phyloP scores from a whole-genome alignment of 2,113 vertebrate genomes.

The Lophotis ruficrista region DNA sequence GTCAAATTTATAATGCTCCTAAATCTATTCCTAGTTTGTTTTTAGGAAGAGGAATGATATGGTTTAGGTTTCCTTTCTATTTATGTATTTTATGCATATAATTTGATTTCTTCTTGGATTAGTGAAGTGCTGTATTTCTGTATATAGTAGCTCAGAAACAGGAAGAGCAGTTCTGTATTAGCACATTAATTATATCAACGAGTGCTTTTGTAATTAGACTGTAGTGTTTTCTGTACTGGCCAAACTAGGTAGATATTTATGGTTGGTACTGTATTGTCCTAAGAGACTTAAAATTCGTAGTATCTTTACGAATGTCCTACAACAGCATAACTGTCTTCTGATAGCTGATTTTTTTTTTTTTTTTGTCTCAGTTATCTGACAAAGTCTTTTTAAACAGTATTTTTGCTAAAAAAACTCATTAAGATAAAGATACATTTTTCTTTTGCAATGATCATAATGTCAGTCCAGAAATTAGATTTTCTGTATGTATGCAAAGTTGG shows the following conservation, averaged over 20 bases:
- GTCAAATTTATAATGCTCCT: neutral
- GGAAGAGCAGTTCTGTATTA: neutral
- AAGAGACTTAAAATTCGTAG: neutral
- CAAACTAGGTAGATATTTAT: neutral
- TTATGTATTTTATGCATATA: neutral
- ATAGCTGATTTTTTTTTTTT: neutral
- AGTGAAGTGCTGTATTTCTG: neutral
- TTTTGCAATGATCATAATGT: neutral
- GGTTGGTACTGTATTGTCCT: neutral
- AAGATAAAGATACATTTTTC: neutral
- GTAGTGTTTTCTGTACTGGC: neutral
- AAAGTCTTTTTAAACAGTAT: neutral
- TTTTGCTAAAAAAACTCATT: neutral
- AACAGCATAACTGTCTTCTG: neutral
- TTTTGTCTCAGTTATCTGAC: neutral
- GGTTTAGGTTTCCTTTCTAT: neutral
- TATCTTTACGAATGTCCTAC: neutral
- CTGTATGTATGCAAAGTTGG: neutral
- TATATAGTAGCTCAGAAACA: neutral
- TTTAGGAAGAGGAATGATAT: neutral
- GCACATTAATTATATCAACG: neutral
- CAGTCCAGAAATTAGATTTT: neutral
- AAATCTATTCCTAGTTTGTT: neutral
- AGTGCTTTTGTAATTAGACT: neutral
- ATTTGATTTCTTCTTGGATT: neutral